phyloP scores from a whole-genome alignment of 2,113 vertebrate genomes.

The Lepisosteus osseus region DNA sequence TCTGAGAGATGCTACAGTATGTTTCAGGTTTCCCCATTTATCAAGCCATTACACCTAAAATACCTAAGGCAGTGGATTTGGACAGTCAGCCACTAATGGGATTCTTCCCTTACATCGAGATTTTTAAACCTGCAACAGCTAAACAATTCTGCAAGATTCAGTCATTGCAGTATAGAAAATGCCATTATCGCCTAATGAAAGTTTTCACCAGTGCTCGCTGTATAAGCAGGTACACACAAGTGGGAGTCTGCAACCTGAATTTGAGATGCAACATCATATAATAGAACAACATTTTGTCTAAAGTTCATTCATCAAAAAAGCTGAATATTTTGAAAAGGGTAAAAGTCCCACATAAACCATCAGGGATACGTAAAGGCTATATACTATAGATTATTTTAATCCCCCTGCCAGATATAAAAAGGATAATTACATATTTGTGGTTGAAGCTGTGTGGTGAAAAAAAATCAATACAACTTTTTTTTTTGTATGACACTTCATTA shows the following conservation, averaged over 20 bases:
- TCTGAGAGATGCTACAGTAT: not conserved
- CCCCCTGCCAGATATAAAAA: constrained; percentile 99
- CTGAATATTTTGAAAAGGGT: constrained; percentile 99
- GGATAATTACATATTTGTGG: constrained; percentile 99
- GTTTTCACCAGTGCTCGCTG: constrained; percentile 42
- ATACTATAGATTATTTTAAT: constrained; percentile 99
- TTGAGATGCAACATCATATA: constrained; percentile 83
- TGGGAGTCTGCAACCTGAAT: constrained; percentile 67
- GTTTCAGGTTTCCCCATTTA: not conserved
- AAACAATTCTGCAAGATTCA: constrained; percentile 38
- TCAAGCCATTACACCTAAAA: constrained; percentile 4
- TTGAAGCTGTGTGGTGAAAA: constrained; percentile 98
- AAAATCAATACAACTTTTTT: constrained; percentile 99
- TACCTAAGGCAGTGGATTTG: constrained; percentile 17
- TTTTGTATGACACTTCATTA: constrained; percentile 99
- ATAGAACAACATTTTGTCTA: constrained; percentile 91
- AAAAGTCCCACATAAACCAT: constrained; percentile 96
- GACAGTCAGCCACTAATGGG: constrained; percentile 41
- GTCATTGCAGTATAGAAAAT: constrained; percentile 65
- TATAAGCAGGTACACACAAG: constrained; percentile 66
- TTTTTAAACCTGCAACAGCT: not conserved
- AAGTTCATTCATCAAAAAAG: constrained; percentile 99
- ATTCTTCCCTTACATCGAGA: constrained; percentile 5
- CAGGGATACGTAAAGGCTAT: constrained; percentile 98
- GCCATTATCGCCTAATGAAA: constrained; percentile 68